Evolutionary conservation across 2,888 invertebrate species (phyloP).

Genomic region (Notodonta ziczac): DNA sequence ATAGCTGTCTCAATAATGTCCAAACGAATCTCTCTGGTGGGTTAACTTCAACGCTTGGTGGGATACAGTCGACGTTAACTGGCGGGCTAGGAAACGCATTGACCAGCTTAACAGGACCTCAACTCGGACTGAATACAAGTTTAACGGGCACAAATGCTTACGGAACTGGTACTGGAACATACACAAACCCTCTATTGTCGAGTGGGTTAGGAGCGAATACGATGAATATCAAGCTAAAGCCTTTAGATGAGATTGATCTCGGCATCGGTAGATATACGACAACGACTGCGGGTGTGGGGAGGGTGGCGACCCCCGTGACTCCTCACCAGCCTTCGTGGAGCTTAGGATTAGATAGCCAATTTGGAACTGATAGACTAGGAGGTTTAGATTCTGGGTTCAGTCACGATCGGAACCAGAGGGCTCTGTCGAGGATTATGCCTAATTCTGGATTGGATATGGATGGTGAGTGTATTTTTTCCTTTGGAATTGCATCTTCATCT

Average conservation of each 20-base stretch:
- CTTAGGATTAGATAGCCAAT: slow-evolving; percentile 86
- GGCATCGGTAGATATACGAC: slow-evolving; percentile 85
- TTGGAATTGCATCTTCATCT: no score
- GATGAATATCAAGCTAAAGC: slow-evolving; percentile 88
- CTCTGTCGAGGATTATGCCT: slow-evolving; percentile 81
- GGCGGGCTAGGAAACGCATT: slow-evolving; percentile 74
- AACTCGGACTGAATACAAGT: slow-evolving; percentile 74
- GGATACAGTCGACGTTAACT: slow-evolving; percentile 72
- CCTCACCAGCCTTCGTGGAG: slow-evolving; percentile 85
- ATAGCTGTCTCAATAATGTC: slow-evolving; percentile 74
- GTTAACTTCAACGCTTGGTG: slow-evolving; percentile 70
- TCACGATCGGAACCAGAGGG: slow-evolving; percentile 85
- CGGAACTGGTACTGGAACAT: slow-evolving; percentile 79
- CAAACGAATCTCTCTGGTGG: slow-evolving; percentile 75
- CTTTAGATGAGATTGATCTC: slow-evolving; percentile 89
- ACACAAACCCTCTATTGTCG: slow-evolving; percentile 87
- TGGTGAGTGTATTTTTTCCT: slow-evolving; percentile 53
- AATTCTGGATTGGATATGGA: slow-evolving; percentile 77
- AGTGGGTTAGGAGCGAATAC: slow-evolving; percentile 84
- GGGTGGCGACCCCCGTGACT: slow-evolving; percentile 86
- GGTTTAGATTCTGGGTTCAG: slow-evolving; percentile 83
- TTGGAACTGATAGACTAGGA: slow-evolving; percentile 84
- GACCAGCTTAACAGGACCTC: slow-evolving; percentile 70
- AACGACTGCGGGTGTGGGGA: slow-evolving; percentile 70
- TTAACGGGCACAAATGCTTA: slow-evolving; percentile 68